Evolutionary conservation across 2,888 invertebrate genomes (phyloP).

Genomic region (Shargacucullia verbasci): DNA sequence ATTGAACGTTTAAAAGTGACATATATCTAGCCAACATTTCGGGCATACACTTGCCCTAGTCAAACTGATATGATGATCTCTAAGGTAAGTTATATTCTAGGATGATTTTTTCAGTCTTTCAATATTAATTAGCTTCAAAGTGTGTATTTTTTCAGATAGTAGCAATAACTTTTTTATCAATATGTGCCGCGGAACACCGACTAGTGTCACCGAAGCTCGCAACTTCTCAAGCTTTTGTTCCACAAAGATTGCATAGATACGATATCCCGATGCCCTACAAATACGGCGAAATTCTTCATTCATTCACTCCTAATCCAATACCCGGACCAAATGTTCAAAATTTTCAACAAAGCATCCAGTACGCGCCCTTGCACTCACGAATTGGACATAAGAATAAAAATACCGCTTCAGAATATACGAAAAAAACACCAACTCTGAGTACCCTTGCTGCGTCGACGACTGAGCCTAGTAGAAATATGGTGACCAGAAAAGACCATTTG

Average conservation of each 20-base stretch:
- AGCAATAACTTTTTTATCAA: slow-evolving; percentile 15
- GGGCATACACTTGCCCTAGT: not conserved
- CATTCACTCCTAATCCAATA: slow-evolving; percentile 3
- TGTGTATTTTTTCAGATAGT: slow-evolving; percentile 34
- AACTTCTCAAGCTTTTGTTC: not conserved
- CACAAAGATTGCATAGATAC: not conserved
- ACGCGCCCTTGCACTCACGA: slow-evolving; percentile 55
- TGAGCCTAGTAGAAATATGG: not conserved
- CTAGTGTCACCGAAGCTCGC: not conserved
- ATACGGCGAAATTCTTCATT: not conserved
- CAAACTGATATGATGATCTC: slow-evolving; percentile 14
- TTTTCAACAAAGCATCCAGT: slow-evolving; percentile 51
- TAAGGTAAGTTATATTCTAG: slow-evolving; percentile 18
- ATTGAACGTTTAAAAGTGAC: slow-evolving; percentile 4
- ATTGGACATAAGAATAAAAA: not conserved
- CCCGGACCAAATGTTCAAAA: slow-evolving; percentile 1
- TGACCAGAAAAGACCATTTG: slow-evolving; percentile 46
- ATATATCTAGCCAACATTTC: not conserved
- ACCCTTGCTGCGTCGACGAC: not conserved
- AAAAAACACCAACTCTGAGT: not conserved
- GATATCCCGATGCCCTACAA: not conserved
- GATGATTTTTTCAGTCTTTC: not conserved
- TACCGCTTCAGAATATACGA: not conserved
- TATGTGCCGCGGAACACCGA: slow-evolving; percentile 15
- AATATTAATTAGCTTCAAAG: not conserved